Evolutionary conservation across 1,140 invertebrate genomes (phyloP).

Genomic region (Chironomus tepperi): DNA sequence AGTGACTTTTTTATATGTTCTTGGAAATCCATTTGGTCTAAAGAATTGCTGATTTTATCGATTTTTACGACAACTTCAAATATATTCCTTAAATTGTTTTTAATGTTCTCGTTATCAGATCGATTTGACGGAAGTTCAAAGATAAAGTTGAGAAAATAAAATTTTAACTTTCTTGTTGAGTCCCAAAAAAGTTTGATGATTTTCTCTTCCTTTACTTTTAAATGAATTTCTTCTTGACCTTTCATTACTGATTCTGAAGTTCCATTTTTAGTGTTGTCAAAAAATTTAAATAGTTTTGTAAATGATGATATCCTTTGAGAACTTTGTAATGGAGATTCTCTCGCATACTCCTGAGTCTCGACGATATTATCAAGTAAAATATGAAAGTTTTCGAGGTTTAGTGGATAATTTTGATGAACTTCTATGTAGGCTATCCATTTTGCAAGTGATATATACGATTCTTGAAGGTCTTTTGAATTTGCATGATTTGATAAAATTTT

Average conservation of each 20-base stretch:
- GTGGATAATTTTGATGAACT: constrained; percentile 63
- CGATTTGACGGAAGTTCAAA: constrained; percentile 62
- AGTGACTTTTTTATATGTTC: neutral
- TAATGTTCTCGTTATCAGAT: constrained; percentile 58
- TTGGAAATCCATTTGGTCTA: constrained; percentile 35
- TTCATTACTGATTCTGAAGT: neutral
- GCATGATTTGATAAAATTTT: constrained; percentile 82
- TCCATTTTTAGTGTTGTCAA: neutral
- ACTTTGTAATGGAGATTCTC: neutral
- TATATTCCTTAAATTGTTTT: constrained; percentile 49
- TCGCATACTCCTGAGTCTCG: constrained; percentile 39
- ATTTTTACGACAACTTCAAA: constrained; percentile 50
- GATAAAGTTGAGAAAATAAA: constrained; percentile 62
- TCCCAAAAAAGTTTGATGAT: constrained; percentile 70
- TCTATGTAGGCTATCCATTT: constrained; percentile 67
- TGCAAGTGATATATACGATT: constrained; percentile 53
- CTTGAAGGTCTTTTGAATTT: constrained; percentile 76
- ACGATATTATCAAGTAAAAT: constrained; percentile 54
- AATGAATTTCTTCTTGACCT: constrained; percentile 44
- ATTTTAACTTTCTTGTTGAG: constrained; percentile 59
- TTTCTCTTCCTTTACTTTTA: constrained; percentile 52
- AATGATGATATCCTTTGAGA: neutral
- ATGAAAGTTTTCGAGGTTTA: constrained; percentile 65
- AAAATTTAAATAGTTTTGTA: neutral
- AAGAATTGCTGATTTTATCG: constrained; percentile 47